These are phyloP conservation scores for Pangasianodon hypophthalmus DNA, from an alignment of 2,113 vertebrate genomes.

Conservation along the genomic window DNA sequence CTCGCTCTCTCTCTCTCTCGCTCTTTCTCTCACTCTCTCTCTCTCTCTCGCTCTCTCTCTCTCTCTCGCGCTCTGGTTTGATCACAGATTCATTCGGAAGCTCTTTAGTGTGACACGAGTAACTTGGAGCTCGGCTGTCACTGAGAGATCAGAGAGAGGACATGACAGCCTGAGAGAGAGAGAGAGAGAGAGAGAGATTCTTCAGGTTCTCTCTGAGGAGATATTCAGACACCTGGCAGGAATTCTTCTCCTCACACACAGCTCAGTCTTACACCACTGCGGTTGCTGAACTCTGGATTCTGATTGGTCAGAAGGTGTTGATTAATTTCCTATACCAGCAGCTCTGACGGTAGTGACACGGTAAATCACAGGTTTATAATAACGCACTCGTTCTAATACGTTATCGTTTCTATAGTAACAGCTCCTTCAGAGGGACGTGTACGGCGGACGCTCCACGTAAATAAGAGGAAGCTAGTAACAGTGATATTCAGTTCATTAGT, in stretches of 20 bases:
- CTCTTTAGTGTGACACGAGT: constrained; percentile 72
- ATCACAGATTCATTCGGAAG: constrained; percentile 67
- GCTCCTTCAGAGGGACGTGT: neutral
- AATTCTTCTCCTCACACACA: neutral
- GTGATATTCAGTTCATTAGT: neutral
- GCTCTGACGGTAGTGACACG: neutral
- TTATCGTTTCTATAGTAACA: neutral
- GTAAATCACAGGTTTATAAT: neutral
- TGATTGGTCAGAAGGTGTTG: neutral
- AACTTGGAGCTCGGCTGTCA: constrained; percentile 66
- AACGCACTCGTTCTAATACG: neutral
- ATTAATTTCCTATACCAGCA: neutral
- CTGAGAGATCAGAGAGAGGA: constrained; percentile 65
- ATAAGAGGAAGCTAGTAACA: neutral
- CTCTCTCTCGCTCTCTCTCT: constrained; percentile 58
- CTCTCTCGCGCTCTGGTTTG: constrained; percentile 62
- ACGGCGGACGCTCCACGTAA: neutral
- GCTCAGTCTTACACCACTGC: constrained; percentile 21
- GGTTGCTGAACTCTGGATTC: neutral
- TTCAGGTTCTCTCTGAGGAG: constrained; percentile 3
- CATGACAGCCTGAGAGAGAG: constrained; percentile 64
- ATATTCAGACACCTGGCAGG: constrained; percentile 15
- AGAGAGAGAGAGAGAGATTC: constrained; percentile 38
- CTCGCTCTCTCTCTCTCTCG: constrained; percentile 37
- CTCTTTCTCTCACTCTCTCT: no score